Percentiles rank a stretch among this genome's conserved stretches.
These are phyloP conservation scores for Melinaea marsaeus DNA, from an alignment of 2,888 invertebrate species.

Conservation along the genomic window DNA sequence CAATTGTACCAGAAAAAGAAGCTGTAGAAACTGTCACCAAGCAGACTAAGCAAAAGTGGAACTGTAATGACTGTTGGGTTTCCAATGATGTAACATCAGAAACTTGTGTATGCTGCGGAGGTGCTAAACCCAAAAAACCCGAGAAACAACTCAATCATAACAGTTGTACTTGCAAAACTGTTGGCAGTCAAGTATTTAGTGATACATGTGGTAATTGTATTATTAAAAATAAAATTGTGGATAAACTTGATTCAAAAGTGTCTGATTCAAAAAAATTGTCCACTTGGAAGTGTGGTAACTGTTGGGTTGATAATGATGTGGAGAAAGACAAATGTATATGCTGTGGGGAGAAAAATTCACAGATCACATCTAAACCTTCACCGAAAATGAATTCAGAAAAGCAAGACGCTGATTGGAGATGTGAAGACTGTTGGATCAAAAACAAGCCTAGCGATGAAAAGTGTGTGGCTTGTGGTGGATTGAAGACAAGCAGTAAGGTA, in stretches of 20 bases:
- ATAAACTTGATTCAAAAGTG: slow-evolving; percentile 25
- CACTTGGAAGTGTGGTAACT: slow-evolving; percentile 51
- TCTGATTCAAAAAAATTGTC: slow-evolving; percentile 32
- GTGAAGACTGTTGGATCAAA: slow-evolving; percentile 51
- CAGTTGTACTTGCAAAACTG: slow-evolving; percentile 47
- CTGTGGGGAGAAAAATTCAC: slow-evolving; percentile 41
- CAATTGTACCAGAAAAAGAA: slow-evolving; percentile 7
- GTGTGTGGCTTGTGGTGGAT: slow-evolving; percentile 51
- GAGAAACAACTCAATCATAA: slow-evolving; percentile 17
- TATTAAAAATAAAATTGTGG: slow-evolving; percentile 32
- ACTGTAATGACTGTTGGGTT: slow-evolving; percentile 50
- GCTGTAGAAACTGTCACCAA: neutral
- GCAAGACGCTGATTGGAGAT: slow-evolving; percentile 42
- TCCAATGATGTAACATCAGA: slow-evolving; percentile 45
- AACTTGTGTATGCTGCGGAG: slow-evolving; percentile 52
- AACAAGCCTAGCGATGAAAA: slow-evolving; percentile 46
- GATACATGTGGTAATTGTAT: slow-evolving; percentile 48
- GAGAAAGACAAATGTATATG: slow-evolving; percentile 45
- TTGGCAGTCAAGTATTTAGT: slow-evolving; percentile 34
- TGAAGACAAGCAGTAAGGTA: slow-evolving; percentile 33
- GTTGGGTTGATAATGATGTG: slow-evolving; percentile 49
- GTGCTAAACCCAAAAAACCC: slow-evolving; percentile 32
- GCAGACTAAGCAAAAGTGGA: slow-evolving; percentile 38
- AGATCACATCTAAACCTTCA: neutral
- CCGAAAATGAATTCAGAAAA: slow-evolving; percentile 18